Percentiles rank a stretch among this genome's conserved stretches.
Conservation (phyloP, 2,888 invertebrate genomes). For the Stenchaetothrips biformis region DNA sequence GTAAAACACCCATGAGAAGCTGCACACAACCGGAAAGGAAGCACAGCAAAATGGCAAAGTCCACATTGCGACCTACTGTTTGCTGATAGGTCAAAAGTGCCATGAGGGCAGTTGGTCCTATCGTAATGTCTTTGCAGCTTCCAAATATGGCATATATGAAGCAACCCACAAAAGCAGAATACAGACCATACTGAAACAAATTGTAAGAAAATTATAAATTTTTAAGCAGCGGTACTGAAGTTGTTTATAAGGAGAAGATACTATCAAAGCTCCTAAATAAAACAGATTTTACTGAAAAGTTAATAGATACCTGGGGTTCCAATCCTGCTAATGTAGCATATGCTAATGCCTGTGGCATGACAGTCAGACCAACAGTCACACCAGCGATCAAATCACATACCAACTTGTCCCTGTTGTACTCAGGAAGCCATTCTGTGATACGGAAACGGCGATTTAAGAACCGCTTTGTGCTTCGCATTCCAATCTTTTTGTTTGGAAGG, state of each 20-base stretch:
- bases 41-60: slow-evolving; percentile 77
- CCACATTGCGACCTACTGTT: slow-evolving; percentile 60
- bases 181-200: slow-evolving; percentile 77
- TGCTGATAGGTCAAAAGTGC: slow-evolving; percentile 85
- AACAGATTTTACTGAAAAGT: slow-evolving; percentile 27
- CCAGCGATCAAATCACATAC: slow-evolving; percentile 86
- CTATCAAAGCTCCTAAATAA: slow-evolving; percentile 10
- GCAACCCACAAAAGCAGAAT: slow-evolving; percentile 91
- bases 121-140: slow-evolving; percentile 79
- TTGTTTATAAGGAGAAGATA: not conserved
- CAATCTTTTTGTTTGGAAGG: not conserved
- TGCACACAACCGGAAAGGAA: slow-evolving; percentile 78
- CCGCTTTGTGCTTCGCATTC: slow-evolving; percentile 1
- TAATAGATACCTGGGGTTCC: slow-evolving; percentile 64
- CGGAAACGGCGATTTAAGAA: slow-evolving; percentile 50
- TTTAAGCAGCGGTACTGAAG: not conserved
- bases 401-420: slow-evolving; percentile 69
- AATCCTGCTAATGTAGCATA: slow-evolving; percentile 86
- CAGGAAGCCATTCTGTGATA: slow-evolving; percentile 67
- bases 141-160: slow-evolving; percentile 87
- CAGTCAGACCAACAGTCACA: slow-evolving; percentile 85
- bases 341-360: slow-evolving; percentile 88
- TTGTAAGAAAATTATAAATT: not conserved
- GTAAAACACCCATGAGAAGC: slow-evolving; percentile 72
- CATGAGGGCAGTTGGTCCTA: slow-evolving; percentile 91